Conservation (phyloP, 2,113 vertebrate species). For the Aegotheles bennettii region DNA sequence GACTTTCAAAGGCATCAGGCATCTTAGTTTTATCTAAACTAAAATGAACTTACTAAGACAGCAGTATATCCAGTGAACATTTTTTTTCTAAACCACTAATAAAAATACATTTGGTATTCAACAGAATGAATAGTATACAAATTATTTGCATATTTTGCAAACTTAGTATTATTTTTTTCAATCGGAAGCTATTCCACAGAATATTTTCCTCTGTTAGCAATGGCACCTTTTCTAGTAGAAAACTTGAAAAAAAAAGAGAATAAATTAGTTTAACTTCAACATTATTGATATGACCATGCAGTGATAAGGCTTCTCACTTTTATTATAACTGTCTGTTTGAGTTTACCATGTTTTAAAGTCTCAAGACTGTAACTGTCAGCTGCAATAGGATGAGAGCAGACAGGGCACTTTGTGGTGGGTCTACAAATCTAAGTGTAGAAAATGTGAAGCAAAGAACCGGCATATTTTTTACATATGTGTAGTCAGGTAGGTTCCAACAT, state of each 20-base stretch:
- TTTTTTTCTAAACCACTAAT: neutral
- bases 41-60: neutral
- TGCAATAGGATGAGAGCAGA: neutral
- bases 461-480: neutral
- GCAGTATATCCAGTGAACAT: neutral
- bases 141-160: constrained; percentile 27
- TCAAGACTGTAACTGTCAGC: neutral
- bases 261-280: neutral
- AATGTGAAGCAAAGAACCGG: neutral
- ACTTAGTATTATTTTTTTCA: constrained; percentile 2
- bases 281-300: neutral
- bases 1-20: neutral
- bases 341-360: neutral
- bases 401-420: neutral
- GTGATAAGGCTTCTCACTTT: neutral
- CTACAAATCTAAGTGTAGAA: neutral
- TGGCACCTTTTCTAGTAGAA: neutral
- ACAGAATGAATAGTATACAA: constrained; percentile 33
- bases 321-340: neutral
- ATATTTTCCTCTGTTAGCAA: neutral
- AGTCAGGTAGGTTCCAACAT: neutral
- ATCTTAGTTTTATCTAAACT: neutral
- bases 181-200: neutral
- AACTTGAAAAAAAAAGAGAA: neutral
- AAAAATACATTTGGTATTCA: constrained; percentile 29